Evolutionary conservation across 2,888 invertebrate species (phyloP).

Genomic region (Aspidiotus rigidus): DNA sequence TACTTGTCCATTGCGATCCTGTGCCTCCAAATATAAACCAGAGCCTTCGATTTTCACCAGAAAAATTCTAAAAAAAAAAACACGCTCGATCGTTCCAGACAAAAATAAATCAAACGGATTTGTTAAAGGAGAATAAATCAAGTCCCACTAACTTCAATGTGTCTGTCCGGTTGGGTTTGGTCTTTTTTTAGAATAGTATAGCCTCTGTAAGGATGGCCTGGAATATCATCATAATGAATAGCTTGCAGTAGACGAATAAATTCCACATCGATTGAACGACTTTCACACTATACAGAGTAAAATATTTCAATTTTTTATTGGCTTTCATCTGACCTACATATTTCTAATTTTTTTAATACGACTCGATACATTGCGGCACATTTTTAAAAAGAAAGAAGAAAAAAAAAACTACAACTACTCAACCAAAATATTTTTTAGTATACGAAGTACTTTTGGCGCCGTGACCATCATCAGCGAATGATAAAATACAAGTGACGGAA

Average conservation of each 20-base stretch:
- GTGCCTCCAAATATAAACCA: constrained; percentile 68
- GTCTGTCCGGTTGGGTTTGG: constrained; percentile 23
- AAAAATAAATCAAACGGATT: no score
- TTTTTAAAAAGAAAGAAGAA: no score
- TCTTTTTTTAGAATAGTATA: constrained; percentile 52
- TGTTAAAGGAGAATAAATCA: no score
- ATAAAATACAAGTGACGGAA: no score
- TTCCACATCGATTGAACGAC: constrained; percentile 54
- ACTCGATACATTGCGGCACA: no score
- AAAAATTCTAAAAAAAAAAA: no score
- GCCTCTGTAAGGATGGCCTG: constrained; percentile 65
- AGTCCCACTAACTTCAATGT: constrained; percentile 79
- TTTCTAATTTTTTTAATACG: no score
- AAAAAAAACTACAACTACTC: no score
- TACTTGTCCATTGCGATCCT: constrained; percentile 64
- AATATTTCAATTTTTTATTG: background rate
- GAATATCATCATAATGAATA: constrained; percentile 44
- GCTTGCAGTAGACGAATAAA: constrained; percentile 53
- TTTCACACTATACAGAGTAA: constrained; percentile 43
- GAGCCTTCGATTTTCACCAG: constrained; percentile 43
- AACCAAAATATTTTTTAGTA: no score
- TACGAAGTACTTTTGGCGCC: no score
- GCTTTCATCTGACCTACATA: no score
- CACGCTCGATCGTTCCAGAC: constrained; percentile 72
- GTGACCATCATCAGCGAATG: no score